These are phyloP conservation scores for Sula dactylatra DNA, from an alignment of 2,113 vertebrate genomes.

Conservation along the genomic window DNA sequence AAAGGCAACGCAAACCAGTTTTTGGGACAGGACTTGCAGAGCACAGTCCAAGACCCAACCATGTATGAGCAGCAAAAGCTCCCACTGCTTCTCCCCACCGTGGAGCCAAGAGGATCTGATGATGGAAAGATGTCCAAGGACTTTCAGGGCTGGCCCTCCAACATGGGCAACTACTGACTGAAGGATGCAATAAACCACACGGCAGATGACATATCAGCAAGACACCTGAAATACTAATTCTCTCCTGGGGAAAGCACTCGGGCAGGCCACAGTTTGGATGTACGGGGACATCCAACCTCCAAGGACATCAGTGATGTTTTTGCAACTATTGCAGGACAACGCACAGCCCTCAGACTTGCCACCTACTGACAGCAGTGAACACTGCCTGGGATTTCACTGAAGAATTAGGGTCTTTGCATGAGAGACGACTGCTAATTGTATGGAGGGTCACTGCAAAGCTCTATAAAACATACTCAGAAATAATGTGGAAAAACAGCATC, in stretches of 20 bases:
- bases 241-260: conserved; percentile 4
- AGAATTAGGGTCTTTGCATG: neutral
- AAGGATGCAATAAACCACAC: conserved; percentile 39
- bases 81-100: conserved; percentile 10
- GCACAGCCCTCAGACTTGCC: neutral
- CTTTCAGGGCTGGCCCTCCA: neutral
- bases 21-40: conserved; percentile 26
- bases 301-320: neutral
- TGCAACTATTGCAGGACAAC: neutral
- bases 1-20: neutral
- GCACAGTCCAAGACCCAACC: neutral
- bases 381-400: neutral
- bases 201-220: conserved; percentile 39
- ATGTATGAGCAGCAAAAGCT: neutral
- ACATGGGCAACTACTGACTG: neutral
- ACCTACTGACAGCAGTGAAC: neutral
- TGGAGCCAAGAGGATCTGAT: conserved; percentile 23
- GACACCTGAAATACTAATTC: conserved; percentile 47
- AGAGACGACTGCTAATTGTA: neutral
- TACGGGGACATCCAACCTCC: conserved; percentile 6
- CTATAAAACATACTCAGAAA: neutral
- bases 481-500: neutral
- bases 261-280: neutral
- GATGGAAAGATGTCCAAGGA: neutral
- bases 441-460: neutral